Evolutionary conservation across 2,113 vertebrate genomes (phyloP).

Genomic region (Caloenas nicobarica): DNA sequence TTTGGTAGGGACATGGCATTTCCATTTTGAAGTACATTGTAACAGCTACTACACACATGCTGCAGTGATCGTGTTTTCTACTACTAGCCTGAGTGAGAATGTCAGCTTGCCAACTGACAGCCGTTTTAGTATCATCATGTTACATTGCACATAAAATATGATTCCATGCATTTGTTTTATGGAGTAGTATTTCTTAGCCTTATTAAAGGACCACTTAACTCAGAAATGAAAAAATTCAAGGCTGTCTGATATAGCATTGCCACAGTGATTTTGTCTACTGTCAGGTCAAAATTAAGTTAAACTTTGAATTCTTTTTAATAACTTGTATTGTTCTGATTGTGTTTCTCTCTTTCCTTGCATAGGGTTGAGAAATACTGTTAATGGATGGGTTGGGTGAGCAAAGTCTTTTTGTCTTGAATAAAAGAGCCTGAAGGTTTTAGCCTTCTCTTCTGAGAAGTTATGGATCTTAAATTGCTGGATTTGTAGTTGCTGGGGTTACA

Average conservation of each 20-base stretch:
- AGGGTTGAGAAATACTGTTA: not conserved
- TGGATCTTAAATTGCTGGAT: not conserved
- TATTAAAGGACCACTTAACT: not conserved
- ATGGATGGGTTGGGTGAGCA: not conserved
- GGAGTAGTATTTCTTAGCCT: not conserved
- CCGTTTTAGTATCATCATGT: not conserved
- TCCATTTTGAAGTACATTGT: not conserved
- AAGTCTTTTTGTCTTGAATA: not conserved
- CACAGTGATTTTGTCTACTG: not conserved
- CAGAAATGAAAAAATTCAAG: not conserved
- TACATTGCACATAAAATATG: not conserved
- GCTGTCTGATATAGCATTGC: not conserved
- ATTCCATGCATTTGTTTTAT: not conserved
- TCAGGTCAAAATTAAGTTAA: slow-evolving; percentile 3
- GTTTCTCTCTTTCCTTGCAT: not conserved
- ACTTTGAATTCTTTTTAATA: not conserved
- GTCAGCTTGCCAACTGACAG: slow-evolving; percentile 18
- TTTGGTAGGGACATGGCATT: not conserved
- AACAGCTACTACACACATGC: not conserved
- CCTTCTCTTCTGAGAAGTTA: not conserved
- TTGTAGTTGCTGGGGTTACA: not conserved
- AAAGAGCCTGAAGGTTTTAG: not conserved
- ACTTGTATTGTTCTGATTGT: not conserved
- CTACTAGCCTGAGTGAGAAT: not conserved
- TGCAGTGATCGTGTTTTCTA: not conserved